Base-by-base conservation (phyloP, 35 echinoderm and acorn worm species). In the Lytechinus variegatus region DNA sequence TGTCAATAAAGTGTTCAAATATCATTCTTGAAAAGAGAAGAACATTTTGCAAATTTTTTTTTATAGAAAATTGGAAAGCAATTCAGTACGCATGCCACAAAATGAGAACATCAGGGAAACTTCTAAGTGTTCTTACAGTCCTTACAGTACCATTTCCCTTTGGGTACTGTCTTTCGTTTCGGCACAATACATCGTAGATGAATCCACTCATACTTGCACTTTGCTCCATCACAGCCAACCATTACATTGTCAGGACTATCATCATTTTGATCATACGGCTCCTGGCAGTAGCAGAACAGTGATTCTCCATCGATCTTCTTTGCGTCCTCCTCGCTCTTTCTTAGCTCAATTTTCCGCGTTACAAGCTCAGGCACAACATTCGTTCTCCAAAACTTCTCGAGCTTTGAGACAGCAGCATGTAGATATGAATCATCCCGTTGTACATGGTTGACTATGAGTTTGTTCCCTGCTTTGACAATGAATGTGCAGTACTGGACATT, bases 381-480 rank as follows among this genome's bases (percentile, higher is more conserved):
- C 11, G 87, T 12, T 27, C 87, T 89, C 87, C 87, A 89, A 89
- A 89, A 89, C 87, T 89, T 89, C 24, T 8, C 21, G 16, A 89
- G 3, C 27, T 27, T 89, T 27, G 6, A 51, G 87, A 89, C 87
- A 89, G 87, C 87, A 44, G 19, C 87, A 89, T 89, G 87, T 44
- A 89, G 27, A 53, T 11, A 89, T 89, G 5, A 24, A 27, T 89
- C 87, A 89, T 89, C 12, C 27, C 6, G 28, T 89, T 89, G 27
- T 12, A 89, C 16, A 9, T 89, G 0, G 87, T 53, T 89, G 87
- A 89, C 51, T 51, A 28, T 13, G 87, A 89, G 87, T 89, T 89
- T 89, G 87, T 89, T 29, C 10, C 87, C 87, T 28, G 51, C 87
- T 89, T 89, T 51, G 52, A 89, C 87, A 28, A 89, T 89, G 87